Evolutionary conservation across 2,888 invertebrate genomes (phyloP).

Genomic region (Papilio gigon): DNA sequence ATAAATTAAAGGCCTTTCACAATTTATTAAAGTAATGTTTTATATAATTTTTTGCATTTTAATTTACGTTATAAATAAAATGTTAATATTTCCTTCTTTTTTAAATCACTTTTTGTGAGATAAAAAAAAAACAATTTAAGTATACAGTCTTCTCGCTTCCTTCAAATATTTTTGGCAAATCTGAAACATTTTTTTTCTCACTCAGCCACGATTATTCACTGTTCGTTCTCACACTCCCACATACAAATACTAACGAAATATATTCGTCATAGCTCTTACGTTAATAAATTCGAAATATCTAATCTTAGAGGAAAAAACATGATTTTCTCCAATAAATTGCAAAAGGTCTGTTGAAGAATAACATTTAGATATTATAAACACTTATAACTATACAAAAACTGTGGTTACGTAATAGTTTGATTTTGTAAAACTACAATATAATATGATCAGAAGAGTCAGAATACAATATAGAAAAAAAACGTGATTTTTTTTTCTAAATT

Average conservation of each 20-base stretch:
- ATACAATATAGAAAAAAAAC: no score
- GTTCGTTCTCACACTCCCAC: neutral
- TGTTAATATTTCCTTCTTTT: neutral
- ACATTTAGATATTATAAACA: conserved; percentile 23
- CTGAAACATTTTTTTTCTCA: no score
- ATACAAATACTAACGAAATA: neutral
- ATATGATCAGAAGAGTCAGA: no score
- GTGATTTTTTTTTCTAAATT: no score
- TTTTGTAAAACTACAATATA: no score
- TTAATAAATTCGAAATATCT: conserved; percentile 34
- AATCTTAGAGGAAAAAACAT: conserved; percentile 18
- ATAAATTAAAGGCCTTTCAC: conserved; percentile 37
- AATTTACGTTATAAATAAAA: no score
- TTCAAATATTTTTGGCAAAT: neutral
- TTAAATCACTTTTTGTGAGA: neutral
- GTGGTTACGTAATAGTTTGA: no score
- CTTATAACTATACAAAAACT: conserved; percentile 9
- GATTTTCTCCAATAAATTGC: conserved; percentile 36
- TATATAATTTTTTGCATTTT: neutral
- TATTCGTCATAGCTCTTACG: conserved; percentile 25
- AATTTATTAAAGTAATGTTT: conserved; percentile 31
- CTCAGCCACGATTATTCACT: no score
- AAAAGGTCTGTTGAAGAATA: conserved; percentile 35
- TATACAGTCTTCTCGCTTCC: conserved; percentile 4
- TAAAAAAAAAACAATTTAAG: neutral